Evolutionary conservation across 2,797 vertebrate genomes (phyloP).

Genomic region (Synanceia verrucosa): DNA sequence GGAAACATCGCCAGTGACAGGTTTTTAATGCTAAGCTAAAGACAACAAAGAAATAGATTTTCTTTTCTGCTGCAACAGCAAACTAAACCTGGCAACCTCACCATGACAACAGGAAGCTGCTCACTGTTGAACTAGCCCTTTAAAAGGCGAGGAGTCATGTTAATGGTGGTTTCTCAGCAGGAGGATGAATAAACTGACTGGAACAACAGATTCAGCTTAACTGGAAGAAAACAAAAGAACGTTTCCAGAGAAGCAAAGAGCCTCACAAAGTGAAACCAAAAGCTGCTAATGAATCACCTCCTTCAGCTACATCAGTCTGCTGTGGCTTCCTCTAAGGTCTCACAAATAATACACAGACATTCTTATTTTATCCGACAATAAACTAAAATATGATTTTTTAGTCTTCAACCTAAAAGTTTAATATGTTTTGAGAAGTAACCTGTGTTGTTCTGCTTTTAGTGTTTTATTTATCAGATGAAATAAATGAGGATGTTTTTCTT

Average conservation of each 20-base stretch:
- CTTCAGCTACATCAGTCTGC: constrained; percentile 8
- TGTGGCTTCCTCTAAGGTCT: too few relatives aligned
- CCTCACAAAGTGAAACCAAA: constrained; percentile 31
- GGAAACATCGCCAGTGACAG: neutral
- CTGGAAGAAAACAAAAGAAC: constrained; percentile 6
- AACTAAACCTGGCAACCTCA: neutral
- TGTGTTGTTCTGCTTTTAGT: neutral
- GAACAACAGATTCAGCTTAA: neutral
- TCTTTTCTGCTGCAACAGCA: too few relatives aligned
- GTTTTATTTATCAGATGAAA: neutral
- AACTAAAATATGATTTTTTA: neutral
- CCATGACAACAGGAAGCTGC: neutral
- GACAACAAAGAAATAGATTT: constrained; percentile 8
- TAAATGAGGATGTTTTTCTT: neutral
- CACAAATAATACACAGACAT: too few relatives aligned
- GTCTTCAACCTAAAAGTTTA: neutral
- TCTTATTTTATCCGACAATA: too few relatives aligned
- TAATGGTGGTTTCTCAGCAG: constrained; percentile 8
- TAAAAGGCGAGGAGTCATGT: neutral
- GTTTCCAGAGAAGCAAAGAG: constrained; percentile 28
- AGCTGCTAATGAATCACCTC: constrained; percentile 42
- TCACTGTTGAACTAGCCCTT: neutral
- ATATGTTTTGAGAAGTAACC: neutral
- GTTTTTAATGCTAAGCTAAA: constrained; percentile 6
- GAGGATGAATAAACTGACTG: constrained; percentile 4